Evolutionary conservation across 2,888 invertebrate species (phyloP), one percentile per base, ranked within the genome.

Genomic region (Xiphydria camelus): DNA sequence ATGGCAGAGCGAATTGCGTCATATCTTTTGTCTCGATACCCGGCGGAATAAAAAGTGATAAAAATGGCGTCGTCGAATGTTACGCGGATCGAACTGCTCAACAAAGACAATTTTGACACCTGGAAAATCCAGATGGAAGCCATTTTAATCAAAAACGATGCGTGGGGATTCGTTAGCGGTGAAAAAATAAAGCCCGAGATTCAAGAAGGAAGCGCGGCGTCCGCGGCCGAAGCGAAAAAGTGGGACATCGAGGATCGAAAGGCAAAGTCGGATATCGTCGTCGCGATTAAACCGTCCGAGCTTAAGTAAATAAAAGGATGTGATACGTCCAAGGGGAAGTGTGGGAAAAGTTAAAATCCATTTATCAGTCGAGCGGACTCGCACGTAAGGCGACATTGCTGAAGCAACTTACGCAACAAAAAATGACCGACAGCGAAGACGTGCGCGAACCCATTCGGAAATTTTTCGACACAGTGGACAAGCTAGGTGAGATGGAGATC

Each of bases 341-440:
- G 9, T 76, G 73, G 75, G n/a, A 53, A 3, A 73, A 63, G 43
- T 51, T 75, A 18, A 47, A 69, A 33, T 22, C 38, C 4, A 65
- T 64, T 20, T 68, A 66, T 34, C 60, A 68, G 53, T 72, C 69
- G 14, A 62, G 57, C 33, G 41, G 48, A 3, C 48, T 41, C 23
- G 47, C 47, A 4, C 36, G 33, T 9, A 49, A 49, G 26, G 49
- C 49, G 7, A 47, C 41, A 17, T 23, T 48, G 9, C 25, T 49
- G 17, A 48, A 49, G 17, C 29, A 31, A 9, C 31, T 49, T n/a
- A 47, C 44, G 2, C 23, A 36, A 7, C 22, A 46, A 4, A 47
- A 47, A 36, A 46, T 46, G 46, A 29, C 5, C 12, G n/a, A n/a
- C n/a, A n/a, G n/a, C n/a, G n/a, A n/a, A n/a, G 46, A 51, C 19